Conservation (phyloP, 2,797 vertebrate species). For the Acanthurus lineatus region DNA sequence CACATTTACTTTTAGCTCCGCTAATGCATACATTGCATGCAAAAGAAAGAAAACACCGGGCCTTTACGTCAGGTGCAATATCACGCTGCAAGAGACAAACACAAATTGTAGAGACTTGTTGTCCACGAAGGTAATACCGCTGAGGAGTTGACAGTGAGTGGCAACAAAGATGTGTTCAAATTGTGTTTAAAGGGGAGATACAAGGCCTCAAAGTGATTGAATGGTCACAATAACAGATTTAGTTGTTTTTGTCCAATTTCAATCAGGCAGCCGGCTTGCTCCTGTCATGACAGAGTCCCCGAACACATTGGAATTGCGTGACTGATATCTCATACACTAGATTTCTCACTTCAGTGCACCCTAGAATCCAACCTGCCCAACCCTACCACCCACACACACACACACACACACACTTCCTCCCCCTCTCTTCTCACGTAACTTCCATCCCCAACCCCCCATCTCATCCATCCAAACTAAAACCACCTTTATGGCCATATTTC, state of each 20-base stretch:
- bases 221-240: conserved; percentile 64
- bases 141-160: conserved; percentile 29
- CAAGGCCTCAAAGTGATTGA: conserved; percentile 54
- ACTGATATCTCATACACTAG: conserved; percentile 75
- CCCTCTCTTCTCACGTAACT: conserved; percentile 6
- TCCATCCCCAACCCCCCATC: conserved; percentile 15
- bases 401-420: neutral
- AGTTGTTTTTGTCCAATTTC: conserved; percentile 66
- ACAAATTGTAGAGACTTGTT: conserved; percentile 20
- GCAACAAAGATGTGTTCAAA: conserved; percentile 59
- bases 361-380: conserved; percentile 66
- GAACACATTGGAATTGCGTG: conserved; percentile 67
- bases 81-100: conserved; percentile 8
- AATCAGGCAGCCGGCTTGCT: conserved; percentile 62
- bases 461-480: conserved; percentile 55
- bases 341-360: conserved; percentile 78
- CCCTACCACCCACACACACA: conserved; percentile 39
- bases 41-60: conserved; percentile 3
- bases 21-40: conserved; percentile 17
- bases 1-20: conserved; percentile 28
- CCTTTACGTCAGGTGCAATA: neutral
- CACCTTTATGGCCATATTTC: conserved; percentile 66
- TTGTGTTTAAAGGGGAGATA: conserved; percentile 60
- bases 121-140: conserved; percentile 26
- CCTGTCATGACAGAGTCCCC: conserved; percentile 64